Conservation (phyloP, 1,140 invertebrate genomes). For the Venustaconcha ellipsiformis region DNA sequence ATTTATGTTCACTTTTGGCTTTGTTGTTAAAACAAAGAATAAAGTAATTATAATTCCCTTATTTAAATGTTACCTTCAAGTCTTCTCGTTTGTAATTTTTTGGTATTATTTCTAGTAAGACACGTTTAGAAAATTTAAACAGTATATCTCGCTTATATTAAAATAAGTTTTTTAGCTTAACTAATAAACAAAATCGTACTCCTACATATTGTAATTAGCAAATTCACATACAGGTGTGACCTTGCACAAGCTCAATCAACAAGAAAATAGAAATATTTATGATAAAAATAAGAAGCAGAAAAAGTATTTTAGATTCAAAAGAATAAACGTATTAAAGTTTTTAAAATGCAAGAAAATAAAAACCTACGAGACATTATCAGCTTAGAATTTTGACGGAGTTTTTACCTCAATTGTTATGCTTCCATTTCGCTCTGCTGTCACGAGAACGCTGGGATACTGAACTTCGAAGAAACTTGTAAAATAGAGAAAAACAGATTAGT, state of each 20-base stretch:
- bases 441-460: slow-evolving; percentile 39
- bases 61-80: too few relatives aligned
- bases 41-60: too few relatives aligned
- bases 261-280: background rate
- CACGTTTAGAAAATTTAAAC: too few relatives aligned
- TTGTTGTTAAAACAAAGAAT: too few relatives aligned
- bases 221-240: background rate
- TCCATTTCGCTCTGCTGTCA: slow-evolving; percentile 35
- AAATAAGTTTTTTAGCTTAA: too few relatives aligned
- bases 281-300: background rate
- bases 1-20: too few relatives aligned
- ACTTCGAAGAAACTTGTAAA: slow-evolving; percentile 45
- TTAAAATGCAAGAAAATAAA: too few relatives aligned
- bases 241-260: background rate
- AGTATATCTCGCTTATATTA: too few relatives aligned
- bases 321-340: background rate
- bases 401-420: slow-evolving; percentile 37
- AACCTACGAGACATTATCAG: background rate
- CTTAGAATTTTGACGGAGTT: background rate
- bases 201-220: too few relatives aligned
- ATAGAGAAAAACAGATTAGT: background rate
- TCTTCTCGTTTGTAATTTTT: too few relatives aligned
- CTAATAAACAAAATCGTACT: too few relatives aligned
- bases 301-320: background rate
- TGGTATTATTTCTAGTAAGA: too few relatives aligned